Percentiles rank a stretch among this genome's conserved stretches.
phyloP scores from a whole-genome alignment of 2,797 vertebrate genomes.

The Muraenolepis orangiensis region DNA sequence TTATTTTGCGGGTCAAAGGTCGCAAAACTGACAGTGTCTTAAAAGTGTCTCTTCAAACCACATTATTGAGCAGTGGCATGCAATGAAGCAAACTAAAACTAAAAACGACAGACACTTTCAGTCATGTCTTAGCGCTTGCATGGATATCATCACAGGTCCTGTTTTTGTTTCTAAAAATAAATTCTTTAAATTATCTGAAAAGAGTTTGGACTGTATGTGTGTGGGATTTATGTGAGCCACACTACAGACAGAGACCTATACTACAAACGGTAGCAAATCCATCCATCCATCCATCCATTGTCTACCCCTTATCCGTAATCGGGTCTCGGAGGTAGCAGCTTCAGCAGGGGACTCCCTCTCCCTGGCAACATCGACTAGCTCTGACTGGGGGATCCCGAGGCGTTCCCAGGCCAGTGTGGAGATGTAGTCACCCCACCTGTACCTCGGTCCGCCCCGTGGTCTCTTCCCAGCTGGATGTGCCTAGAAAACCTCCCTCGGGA shows the following conservation, averaged over 20 bases:
- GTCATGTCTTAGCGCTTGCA: slow-evolving; percentile 15
- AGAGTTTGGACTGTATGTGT: slow-evolving; percentile 43
- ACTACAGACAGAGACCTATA: background rate
- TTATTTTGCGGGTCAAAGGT: background rate
- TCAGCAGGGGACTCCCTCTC: too few relatives aligned
- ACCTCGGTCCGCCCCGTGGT: too few relatives aligned
- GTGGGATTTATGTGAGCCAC: slow-evolving; percentile 21
- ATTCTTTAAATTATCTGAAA: slow-evolving; percentile 42
- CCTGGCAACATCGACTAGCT: too few relatives aligned
- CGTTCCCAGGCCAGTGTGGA: too few relatives aligned
- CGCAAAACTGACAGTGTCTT: background rate
- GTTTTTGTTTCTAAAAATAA: slow-evolving; percentile 25
- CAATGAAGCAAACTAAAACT: background rate
- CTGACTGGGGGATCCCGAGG: too few relatives aligned
- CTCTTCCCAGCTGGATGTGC: too few relatives aligned
- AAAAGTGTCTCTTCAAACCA: slow-evolving; percentile 4
- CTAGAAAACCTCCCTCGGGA: too few relatives aligned
- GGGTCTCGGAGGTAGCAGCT: too few relatives aligned
- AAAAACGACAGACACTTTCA: slow-evolving; percentile 13
- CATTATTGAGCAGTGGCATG: slow-evolving; percentile 12
- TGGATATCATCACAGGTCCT: slow-evolving; percentile 5
- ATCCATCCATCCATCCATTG: too few relatives aligned
- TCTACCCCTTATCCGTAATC: too few relatives aligned
- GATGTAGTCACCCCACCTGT: too few relatives aligned
- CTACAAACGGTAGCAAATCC: background rate